Evolutionary conservation across 2,888 invertebrate species (phyloP).

Genomic region (Tachystola acroxantha): DNA sequence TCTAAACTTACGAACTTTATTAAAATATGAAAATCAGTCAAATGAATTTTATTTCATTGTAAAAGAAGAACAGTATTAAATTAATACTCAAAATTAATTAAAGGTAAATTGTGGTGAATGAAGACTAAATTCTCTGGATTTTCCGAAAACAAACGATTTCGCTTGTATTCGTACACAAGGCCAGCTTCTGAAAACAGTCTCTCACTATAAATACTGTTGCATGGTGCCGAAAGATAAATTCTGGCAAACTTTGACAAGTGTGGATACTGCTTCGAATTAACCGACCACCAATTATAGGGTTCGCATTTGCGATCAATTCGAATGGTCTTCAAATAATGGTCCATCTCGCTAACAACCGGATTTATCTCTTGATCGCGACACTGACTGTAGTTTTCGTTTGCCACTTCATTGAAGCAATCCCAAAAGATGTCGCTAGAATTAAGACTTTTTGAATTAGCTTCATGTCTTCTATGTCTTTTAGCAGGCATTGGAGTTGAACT

Average conservation of each 20-base stretch:
- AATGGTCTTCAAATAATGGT: constrained; percentile 24
- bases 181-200: constrained; percentile 18
- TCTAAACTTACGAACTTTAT: too few species aligned
- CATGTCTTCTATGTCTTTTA: too few species aligned
- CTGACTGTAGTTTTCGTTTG: constrained; percentile 19
- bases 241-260: constrained; percentile 21
- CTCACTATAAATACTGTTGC: constrained; percentile 17
- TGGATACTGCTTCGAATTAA: constrained; percentile 21
- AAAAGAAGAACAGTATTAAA: too few species aligned
- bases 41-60: too few species aligned
- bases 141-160: constrained; percentile 13
- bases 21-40: too few species aligned
- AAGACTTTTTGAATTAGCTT: too few species aligned
- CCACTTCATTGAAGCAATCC: constrained; percentile 24
- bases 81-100: constrained; percentile 7
- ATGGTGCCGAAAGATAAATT: constrained; percentile 23
- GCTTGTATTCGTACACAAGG: constrained; percentile 17
- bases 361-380: constrained; percentile 20
- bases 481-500: constrained; percentile 18
- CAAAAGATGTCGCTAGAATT: constrained; percentile 24
- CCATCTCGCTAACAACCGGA: constrained; percentile 23
- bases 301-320: constrained; percentile 21
- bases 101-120: constrained; percentile 16
- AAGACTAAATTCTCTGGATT: constrained; percentile 18
- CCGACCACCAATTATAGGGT: constrained; percentile 25